Base-by-base conservation (phyloP, 2,113 vertebrate species). In the Natator depressus region DNA sequence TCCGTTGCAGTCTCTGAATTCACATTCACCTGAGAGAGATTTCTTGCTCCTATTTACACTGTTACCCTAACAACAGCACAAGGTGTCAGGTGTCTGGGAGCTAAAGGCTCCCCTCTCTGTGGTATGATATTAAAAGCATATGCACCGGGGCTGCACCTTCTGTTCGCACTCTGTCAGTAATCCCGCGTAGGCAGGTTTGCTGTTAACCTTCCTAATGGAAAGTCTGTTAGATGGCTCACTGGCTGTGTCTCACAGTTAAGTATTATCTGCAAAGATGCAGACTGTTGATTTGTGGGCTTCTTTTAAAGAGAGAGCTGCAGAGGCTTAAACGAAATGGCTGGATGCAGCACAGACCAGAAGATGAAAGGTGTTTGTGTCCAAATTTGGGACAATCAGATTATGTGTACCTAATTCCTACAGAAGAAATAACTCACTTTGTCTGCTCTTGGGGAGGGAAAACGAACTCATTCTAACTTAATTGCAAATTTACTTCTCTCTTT, bases 201-300 rank as follows among this genome's bases (percentile, higher is more conserved):
- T 89, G 84, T 91, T 96, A 89, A 95, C 96, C 95, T 93, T 87
- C 94, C 29, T 80, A 90, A 84, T 92, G 93, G 92, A 62, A 97
- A 81, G 91, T 72, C 95, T 87, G 95, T 87, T 90, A 89, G 24
- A 10, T 69, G 88, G 25, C 84, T 78, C 10, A 42, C 89, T 93
- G 90, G 53, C 93, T 85, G 11, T 6, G 47, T 88, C 93, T 96
- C 92, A 50, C 29, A 20, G 87, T 47, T 96, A 25, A 62, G 90
- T 75, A 80, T 95, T 97, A 98, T 97, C 94, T 91, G 83, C 94
- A 96, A 49, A 97, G 93, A 96, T 97, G 65, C 97, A 97, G 94
- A 2, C 92, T 90, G 59, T 27, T 92, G 95, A 96, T 98, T 95
- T 97, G 97, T 50, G 93, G 91, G 87, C 92, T 92, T 95, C 96